Evolutionary conservation across 2,797 vertebrate species (phyloP).

Genomic region (Kryptolebias ocellatus): DNA sequence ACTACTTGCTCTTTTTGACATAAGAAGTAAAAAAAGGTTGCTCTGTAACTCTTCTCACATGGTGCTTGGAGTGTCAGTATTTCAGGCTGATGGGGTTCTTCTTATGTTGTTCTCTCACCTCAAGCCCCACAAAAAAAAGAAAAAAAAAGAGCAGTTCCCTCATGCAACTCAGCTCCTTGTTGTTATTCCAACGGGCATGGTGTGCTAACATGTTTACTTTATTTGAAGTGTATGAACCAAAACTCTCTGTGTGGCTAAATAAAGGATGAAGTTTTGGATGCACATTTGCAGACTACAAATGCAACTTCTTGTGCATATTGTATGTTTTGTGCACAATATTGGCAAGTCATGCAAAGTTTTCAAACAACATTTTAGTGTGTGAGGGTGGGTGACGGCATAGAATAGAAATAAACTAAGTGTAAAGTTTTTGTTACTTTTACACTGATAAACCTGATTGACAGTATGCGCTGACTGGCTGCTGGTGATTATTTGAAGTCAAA

Average conservation of each 20-base stretch:
- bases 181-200: slow-evolving; percentile 45
- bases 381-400: too few relatives aligned
- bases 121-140: slow-evolving; percentile 1
- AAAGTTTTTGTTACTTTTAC: too few relatives aligned
- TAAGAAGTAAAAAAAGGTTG: too few relatives aligned
- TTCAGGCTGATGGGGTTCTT: too few relatives aligned
- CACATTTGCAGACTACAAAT: slow-evolving; percentile 8
- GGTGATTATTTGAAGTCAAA: slow-evolving; percentile 42
- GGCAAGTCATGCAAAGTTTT: too few relatives aligned
- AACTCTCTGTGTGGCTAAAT: slow-evolving; percentile 11
- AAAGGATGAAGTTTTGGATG: slow-evolving; percentile 8
- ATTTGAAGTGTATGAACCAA: slow-evolving; percentile 23
- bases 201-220: slow-evolving; percentile 45
- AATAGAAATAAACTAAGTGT: neutral
- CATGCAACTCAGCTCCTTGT: slow-evolving; percentile 15
- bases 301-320: neutral
- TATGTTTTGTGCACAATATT: neutral
- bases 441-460: too few relatives aligned
- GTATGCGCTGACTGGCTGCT: slow-evolving; percentile 9
- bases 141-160: neutral
- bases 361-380: neutral
- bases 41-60: too few relatives aligned
- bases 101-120: neutral
- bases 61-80: too few relatives aligned
- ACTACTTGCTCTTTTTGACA: too few relatives aligned